Conservation (phyloP, 2,113 vertebrate species). For the Oryzias celebensis region DNA sequence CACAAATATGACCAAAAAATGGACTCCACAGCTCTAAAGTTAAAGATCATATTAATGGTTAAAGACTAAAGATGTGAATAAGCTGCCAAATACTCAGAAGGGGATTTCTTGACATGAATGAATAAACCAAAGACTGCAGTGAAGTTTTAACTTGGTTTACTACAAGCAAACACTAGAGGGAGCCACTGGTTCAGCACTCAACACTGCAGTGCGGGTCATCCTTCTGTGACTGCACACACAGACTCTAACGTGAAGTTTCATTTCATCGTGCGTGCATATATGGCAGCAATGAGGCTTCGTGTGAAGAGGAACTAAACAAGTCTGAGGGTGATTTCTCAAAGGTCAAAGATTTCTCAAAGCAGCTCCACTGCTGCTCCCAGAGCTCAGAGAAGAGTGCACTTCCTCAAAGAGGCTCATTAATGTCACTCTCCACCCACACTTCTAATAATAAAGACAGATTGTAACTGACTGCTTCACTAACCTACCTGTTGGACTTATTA, state of each 20-base stretch:
- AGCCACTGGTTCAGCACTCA: background rate
- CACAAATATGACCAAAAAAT: background rate
- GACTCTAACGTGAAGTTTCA: background rate
- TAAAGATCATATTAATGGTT: background rate
- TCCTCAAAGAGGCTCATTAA: no score
- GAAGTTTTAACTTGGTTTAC: background rate
- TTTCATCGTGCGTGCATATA: background rate
- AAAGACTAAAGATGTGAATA: background rate
- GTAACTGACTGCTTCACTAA: no score
- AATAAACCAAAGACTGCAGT: background rate
- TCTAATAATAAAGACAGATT: no score
- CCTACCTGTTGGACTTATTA: slow-evolving; percentile 89
- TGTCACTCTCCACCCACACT: no score
- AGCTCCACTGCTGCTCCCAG: no score
- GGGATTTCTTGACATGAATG: background rate
- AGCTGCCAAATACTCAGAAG: background rate
- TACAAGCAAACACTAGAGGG: slow-evolving; percentile 8
- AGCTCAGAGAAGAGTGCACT: no score
- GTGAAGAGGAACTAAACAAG: no score
- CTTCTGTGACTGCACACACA: background rate
- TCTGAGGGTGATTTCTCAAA: no score
- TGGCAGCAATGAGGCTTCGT: no score
- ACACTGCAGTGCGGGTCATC: background rate
- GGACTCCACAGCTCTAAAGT: no score
- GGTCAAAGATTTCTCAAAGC: no score